phyloP scores from a whole-genome alignment of 2,113 vertebrate genomes.

The Chrysemys picta region DNA sequence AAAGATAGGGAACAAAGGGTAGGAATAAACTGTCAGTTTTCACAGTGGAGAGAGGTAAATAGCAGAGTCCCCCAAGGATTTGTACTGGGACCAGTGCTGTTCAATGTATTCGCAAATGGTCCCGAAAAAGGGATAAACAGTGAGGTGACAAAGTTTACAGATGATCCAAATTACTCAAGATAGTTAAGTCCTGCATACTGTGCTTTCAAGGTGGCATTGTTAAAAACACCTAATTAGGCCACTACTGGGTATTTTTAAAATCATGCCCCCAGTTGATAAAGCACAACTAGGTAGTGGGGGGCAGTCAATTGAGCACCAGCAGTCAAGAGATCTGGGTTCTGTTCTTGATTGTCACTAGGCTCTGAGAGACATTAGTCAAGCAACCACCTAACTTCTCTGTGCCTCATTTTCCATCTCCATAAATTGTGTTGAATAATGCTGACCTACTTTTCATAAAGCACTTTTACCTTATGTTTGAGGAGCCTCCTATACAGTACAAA shows the following conservation, averaged over 20 bases:
- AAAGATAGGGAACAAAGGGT: background rate
- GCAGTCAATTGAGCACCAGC: background rate
- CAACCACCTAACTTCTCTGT: background rate
- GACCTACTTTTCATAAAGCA: background rate
- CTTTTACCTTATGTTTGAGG: background rate
- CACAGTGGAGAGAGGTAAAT: no score
- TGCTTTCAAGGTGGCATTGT: background rate
- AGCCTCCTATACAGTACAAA: background rate
- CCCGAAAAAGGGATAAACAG: no score
- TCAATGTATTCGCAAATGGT: no score
- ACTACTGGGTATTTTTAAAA: background rate
- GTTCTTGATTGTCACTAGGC: background rate
- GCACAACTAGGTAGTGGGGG: background rate
- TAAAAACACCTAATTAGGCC: background rate
- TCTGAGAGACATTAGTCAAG: background rate
- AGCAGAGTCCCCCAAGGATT: no score
- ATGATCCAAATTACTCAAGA: no score
- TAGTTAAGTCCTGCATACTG: background rate
- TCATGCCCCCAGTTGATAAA: background rate
- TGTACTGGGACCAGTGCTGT: no score
- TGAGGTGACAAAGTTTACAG: no score
- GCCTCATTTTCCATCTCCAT: background rate
- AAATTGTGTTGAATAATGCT: background rate
- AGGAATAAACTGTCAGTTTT: background rate
- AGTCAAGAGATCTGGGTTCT: background rate